Base-by-base conservation (phyloP, 64 coral and sea anemone genomes). In the Montipora cactus region DNA sequence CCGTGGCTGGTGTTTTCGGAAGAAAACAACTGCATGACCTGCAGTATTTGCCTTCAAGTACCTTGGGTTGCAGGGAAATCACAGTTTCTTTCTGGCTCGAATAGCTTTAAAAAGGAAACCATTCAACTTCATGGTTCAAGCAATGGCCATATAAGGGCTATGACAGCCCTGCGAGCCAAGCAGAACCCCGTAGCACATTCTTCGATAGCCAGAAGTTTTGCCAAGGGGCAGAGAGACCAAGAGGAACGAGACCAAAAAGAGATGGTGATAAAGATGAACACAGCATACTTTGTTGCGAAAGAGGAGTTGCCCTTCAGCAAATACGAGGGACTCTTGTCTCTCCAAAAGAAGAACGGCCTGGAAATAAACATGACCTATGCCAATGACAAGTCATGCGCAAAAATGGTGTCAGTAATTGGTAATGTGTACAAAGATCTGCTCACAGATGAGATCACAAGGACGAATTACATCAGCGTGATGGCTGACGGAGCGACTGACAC, bases 231-330 rank as follows among this genome's bases (percentile, higher is more conserved):
- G 20, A 81, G 59, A 3, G 51, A 81, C 3, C 2, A 37, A 59
- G 22, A 44, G 3, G 22, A 61, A 28, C 8, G 20, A 37, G 53
- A 67, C 8, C 28, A 57, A 64, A 83, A 10, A n/a, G 58, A 62
- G 13, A 37, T 76, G 4, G 74, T 25, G 8, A 25, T 76, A 13
- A 76, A 76, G 25, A 12, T 76, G 74, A 76, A 13, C 22, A 76
- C 44, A 14, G 74, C 74, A 8, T 76, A 76, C 13, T 76, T 76
- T 10, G 3, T 76, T 8, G 74, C 74, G 0, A 76, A 76, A 76
- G 74, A 76, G 45, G 74, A 76, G 25, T 37, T 46, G 6, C 74
- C 74, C 44, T 76, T 76, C 74, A 76, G 74, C 74, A 76, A 76
- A 28, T 76, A 14, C 74, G 12, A 45, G 3, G 25, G 22, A 13